Conservation (phyloP, 2,797 vertebrate genomes). For the Dryobates pubescens region DNA sequence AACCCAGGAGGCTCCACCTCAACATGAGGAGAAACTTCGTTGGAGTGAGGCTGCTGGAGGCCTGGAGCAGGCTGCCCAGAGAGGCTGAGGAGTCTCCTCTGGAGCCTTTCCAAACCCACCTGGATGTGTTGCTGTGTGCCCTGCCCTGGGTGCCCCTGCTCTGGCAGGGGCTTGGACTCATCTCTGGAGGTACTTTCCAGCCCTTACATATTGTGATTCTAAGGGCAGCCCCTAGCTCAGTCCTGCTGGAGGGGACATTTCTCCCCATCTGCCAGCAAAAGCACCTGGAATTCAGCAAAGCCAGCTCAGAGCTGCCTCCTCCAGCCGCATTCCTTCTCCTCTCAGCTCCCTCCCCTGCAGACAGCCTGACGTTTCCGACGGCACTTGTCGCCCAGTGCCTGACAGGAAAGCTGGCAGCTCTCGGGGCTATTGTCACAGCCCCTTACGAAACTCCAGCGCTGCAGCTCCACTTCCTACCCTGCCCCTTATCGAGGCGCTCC, state of each 20-base stretch:
- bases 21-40: too few species aligned
- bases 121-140: too few species aligned
- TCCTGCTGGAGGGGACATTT: accelerated
- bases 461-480: slow-evolving; percentile 37
- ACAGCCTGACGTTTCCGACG: neutral
- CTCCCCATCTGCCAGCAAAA: neutral
- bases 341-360: neutral
- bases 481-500: slow-evolving; percentile 56
- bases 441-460: slow-evolving; percentile 30
- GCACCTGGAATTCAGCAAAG: neutral
- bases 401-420: slow-evolving; percentile 67
- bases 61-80: too few species aligned
- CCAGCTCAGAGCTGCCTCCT: neutral
- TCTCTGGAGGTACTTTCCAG: too few species aligned
- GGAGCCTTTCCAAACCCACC: too few species aligned
- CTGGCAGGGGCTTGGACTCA: too few species aligned
- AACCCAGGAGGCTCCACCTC: too few species aligned
- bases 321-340: neutral
- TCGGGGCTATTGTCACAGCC: slow-evolving; percentile 47
- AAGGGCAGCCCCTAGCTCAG: neutral
- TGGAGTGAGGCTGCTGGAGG: too few species aligned
- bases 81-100: too few species aligned
- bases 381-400: neutral
- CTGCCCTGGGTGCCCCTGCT: too few species aligned
- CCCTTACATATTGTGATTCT: too few species aligned